Evolutionary conservation across 37 sponge, comb jelly and placozoan species (phyloP), one percentile per base, ranked within the genome.

Genomic region (Agelas oroides): DNA sequence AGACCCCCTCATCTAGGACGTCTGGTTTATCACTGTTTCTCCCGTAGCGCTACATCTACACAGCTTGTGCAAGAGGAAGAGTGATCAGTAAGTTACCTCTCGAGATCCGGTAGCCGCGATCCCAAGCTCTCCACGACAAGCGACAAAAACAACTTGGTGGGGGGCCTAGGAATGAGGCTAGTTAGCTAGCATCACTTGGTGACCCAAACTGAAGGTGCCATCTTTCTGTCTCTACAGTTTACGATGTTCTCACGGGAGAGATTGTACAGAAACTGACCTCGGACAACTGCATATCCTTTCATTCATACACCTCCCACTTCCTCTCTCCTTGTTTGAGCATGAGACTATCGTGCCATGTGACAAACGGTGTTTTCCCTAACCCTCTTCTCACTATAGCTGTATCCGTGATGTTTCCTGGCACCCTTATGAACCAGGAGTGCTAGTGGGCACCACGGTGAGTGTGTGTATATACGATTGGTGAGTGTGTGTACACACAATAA

Each of bases 371-470:
- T 2, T 80, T 89, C 74, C 79, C 78, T 77, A 28, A 89, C 85
- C 36, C 20, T 24, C 61, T n/a, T n/a, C 35, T 46, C 85, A 86
- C 76, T 32, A 33, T 36, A 53, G 31, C 3, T 65, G 69, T 46
- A 79, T 93, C 41, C 71, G 97, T 57, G 97, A 96, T 82, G 94
- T 88, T 18, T 88, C 89, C 21, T 96, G 97, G 94, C 94, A 93
- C 61, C 97, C 97, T 21, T 60, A 57, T 27, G 64, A 79, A 32
- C 91, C 85, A n/a, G 86, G 78, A n/a, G 65, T 81, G 31, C 56
- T 90, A 56, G 89, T 78, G n/a, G 79, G 89, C 31, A 41, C 79
- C 25, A 68, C 85, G 14, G 95, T 92, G 56, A 82, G 87, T 41
- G 13, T 30, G 19, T 27, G 35, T 32, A 3, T 30, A 5, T 68